These are phyloP conservation scores for Ellobium chinense DNA, from an alignment of 2,888 invertebrate genomes.

Conservation along the genomic window DNA sequence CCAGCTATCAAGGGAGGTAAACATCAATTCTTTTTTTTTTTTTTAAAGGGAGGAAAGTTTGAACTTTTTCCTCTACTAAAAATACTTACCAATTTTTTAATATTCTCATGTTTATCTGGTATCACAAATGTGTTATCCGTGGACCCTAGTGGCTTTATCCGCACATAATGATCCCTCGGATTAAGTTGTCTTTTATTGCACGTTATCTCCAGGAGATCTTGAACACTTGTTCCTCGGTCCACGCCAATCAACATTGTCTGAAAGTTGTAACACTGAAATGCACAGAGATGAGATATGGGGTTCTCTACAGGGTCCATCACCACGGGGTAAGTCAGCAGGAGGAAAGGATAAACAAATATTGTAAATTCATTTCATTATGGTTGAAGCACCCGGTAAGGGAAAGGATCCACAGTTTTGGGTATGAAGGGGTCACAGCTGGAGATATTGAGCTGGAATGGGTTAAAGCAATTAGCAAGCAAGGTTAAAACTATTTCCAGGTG, in stretches of 20 bases:
- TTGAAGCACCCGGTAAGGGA: too few species aligned
- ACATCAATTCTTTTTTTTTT: too few species aligned
- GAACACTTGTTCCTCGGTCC: constrained; percentile 88
- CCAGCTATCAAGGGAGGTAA: too few species aligned
- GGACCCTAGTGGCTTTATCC: constrained; percentile 87
- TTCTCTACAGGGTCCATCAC: constrained; percentile 29
- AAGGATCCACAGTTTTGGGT: too few species aligned
- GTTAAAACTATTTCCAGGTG: too few species aligned
- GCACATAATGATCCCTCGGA: constrained; percentile 96
- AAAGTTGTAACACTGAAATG: constrained; percentile 58
- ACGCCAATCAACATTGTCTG: constrained; percentile 72
- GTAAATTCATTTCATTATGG: too few species aligned
- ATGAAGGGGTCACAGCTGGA: too few species aligned
- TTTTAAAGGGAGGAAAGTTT: too few species aligned
- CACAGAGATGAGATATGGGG: constrained; percentile 25
- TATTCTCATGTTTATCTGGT: constrained; percentile 94
- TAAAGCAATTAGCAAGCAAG: too few species aligned
- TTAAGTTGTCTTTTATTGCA: constrained; percentile 95
- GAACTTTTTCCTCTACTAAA: too few species aligned
- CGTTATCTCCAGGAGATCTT: constrained; percentile 95
- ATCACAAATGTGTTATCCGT: constrained; percentile 96
- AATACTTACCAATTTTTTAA: constrained; percentile 86
- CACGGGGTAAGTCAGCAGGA: not conserved
- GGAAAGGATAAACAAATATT: not conserved
- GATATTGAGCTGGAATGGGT: too few species aligned